A percentile compares a stretch with the other conserved stretches of the same genome.
phyloP scores from a whole-genome alignment of 2,888 invertebrate species.

The Agriotes lineatus region DNA sequence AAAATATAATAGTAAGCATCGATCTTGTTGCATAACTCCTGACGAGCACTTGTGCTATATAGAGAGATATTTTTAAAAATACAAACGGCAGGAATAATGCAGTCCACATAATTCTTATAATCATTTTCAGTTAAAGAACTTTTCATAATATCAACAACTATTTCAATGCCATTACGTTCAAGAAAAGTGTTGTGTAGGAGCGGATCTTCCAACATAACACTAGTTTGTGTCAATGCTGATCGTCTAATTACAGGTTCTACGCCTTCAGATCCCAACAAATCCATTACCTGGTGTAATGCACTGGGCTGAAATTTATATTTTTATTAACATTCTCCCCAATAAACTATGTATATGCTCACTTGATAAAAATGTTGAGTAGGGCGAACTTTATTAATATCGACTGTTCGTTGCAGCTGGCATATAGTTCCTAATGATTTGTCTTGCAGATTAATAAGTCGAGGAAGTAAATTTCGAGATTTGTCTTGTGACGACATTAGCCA shows the following conservation, averaged over 20 bases:
- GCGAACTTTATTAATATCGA: conserved; percentile 60
- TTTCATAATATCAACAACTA: conserved; percentile 67
- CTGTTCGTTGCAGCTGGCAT: conserved; percentile 61
- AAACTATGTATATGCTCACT: no score
- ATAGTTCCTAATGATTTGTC: conserved; percentile 66
- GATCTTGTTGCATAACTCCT: conserved; percentile 69
- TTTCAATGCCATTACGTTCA: conserved; percentile 69
- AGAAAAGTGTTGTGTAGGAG: conserved; percentile 73
- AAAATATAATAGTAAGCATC: conserved; percentile 66
- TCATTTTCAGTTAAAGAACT: conserved; percentile 66
- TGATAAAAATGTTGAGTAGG: conserved; percentile 63
- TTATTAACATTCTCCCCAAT: no score
- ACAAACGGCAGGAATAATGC: conserved; percentile 66
- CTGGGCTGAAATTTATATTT: conserved; percentile 63
- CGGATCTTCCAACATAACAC: conserved; percentile 75
- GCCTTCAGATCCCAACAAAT: conserved; percentile 60
- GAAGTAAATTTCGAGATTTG: conserved; percentile 64
- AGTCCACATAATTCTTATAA: conserved; percentile 68
- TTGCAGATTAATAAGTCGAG: conserved; percentile 66
- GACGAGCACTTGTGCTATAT: conserved; percentile 70
- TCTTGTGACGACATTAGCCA: conserved; percentile 68
- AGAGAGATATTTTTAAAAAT: conserved; percentile 68
- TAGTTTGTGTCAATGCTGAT: conserved; percentile 76
- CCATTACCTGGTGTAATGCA: conserved; percentile 66
- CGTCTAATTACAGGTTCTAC: conserved; percentile 77